Conservation (phyloP, 2,888 invertebrate genomes). For the Melikaiella ostensackeni region DNA sequence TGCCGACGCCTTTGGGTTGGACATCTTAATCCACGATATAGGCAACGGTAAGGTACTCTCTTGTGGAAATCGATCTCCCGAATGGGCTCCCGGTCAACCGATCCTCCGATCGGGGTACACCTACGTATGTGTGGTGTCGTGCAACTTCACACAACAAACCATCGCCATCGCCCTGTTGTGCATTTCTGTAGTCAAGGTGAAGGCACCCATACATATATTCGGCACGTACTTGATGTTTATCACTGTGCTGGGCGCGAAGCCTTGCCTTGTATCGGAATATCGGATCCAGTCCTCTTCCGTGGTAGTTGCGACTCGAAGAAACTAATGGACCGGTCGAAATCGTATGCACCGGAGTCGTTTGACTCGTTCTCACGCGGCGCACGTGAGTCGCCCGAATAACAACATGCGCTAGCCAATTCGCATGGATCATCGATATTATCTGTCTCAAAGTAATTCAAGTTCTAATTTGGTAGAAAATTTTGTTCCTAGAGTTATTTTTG, state of each 20-base stretch:
- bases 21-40: conserved; percentile 45
- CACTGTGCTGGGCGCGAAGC: conserved; percentile 45
- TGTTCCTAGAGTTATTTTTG: neutral
- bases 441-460: conserved; percentile 45
- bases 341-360: conserved; percentile 58
- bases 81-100: conserved; percentile 33
- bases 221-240: conserved; percentile 60
- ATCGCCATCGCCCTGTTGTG: conserved; percentile 38
- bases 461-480: neutral
- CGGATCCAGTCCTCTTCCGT: conserved; percentile 52
- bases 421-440: conserved; percentile 59
- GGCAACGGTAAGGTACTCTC: conserved; percentile 9
- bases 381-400: conserved; percentile 58
- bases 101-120: conserved; percentile 24
- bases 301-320: conserved; percentile 55
- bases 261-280: conserved; percentile 13
- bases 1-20: conserved; percentile 20
- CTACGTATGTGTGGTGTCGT: conserved; percentile 25
- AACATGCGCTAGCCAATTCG: conserved; percentile 56
- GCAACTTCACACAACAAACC: conserved; percentile 8
- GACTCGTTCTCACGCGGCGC: conserved; percentile 60
- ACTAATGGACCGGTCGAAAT: conserved; percentile 61
- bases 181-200: conserved; percentile 46
- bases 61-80: conserved; percentile 51
- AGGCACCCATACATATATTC: conserved; percentile 51